A percentile compares a stretch with the other conserved stretches of the same genome.
Conservation (phyloP, 2,888 invertebrate genomes). For the Sphaerophoria taeniata region DNA sequence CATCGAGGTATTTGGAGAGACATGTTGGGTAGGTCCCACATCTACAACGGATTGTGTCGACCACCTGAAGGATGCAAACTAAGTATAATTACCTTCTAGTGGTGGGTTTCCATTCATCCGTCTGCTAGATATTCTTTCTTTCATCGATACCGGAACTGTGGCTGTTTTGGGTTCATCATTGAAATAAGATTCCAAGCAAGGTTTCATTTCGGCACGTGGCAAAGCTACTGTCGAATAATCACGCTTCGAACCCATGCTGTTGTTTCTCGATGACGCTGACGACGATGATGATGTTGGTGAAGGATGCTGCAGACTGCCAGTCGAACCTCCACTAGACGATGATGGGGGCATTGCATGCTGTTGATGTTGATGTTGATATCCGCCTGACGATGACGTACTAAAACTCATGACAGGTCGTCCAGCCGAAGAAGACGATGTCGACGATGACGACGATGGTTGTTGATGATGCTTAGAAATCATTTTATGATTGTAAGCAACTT, state of each 20-base stretch:
- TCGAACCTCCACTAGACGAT: slow-evolving; percentile 8
- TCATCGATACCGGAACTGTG: slow-evolving; percentile 75
- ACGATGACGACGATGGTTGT: slow-evolving; percentile 36
- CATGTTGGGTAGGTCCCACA: too few relatives aligned
- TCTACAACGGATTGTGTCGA: too few relatives aligned
- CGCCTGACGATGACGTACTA: slow-evolving; percentile 34
- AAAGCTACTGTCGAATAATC: slow-evolving; percentile 83
- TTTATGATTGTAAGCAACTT: slow-evolving; percentile 82
- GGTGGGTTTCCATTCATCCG: slow-evolving; percentile 82
- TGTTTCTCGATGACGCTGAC: slow-evolving; percentile 54
- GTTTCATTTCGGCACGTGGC: slow-evolving; percentile 88
- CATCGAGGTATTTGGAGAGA: too few relatives aligned
- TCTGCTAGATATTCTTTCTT: slow-evolving; percentile 76
- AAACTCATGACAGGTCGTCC: slow-evolving; percentile 48
- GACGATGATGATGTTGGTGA: slow-evolving; percentile 67
- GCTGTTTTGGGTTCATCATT: slow-evolving; percentile 86
- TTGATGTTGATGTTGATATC: slow-evolving; percentile 43
- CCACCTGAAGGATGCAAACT: too few relatives aligned
- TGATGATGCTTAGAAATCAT: slow-evolving; percentile 68
- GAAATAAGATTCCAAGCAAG: slow-evolving; percentile 89
- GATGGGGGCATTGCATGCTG: slow-evolving; percentile 24
- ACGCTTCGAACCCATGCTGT: slow-evolving; percentile 67
- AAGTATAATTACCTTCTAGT: slow-evolving; percentile 79
- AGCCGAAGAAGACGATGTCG: slow-evolving; percentile 42
- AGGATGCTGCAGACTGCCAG: slow-evolving; percentile 35